Percentiles rank a stretch among this genome's conserved stretches.
These are phyloP conservation scores for Aphodius granarius DNA, from an alignment of 2,888 invertebrate genomes.

Conservation along the genomic window DNA sequence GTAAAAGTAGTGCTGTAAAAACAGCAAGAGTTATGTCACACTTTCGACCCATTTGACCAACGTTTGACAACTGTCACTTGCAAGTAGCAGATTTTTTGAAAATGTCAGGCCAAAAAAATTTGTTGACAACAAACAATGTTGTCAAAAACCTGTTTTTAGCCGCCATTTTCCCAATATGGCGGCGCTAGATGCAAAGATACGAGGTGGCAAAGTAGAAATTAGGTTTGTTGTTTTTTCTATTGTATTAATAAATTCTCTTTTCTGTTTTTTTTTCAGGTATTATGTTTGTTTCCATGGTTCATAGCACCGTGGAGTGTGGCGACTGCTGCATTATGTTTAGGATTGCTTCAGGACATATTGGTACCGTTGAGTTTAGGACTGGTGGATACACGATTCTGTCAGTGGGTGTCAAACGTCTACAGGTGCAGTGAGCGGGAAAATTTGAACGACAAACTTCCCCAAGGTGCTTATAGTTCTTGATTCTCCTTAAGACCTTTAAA, in stretches of 20 bases:
- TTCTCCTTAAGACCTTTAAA: background rate
- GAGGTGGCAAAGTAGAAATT: no score
- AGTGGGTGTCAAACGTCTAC: constrained; percentile 60
- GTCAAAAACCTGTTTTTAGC: background rate
- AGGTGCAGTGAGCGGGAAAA: constrained; percentile 45
- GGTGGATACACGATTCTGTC: constrained; percentile 61
- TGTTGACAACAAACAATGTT: no score
- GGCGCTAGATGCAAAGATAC: no score
- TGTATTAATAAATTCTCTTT: no score
- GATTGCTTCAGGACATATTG: constrained; percentile 59
- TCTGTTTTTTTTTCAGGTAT: constrained; percentile 47
- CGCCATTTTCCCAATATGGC: no score
- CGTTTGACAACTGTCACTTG: background rate
- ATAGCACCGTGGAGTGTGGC: constrained; percentile 59
- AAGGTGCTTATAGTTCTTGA: constrained; percentile 41
- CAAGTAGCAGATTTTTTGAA: background rate
- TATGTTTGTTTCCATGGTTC: constrained; percentile 57
- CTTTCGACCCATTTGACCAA: background rate
- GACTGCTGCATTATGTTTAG: constrained; percentile 60
- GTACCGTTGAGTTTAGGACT: constrained; percentile 61
- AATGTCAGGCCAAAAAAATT: background rate
- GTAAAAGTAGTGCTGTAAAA: background rate
- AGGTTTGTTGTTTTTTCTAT: no score
- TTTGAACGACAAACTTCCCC: constrained; percentile 52
- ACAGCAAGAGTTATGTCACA: background rate